Conservation (phyloP, 1,140 invertebrate genomes). For the Teleopsis dalmanni region DNA sequence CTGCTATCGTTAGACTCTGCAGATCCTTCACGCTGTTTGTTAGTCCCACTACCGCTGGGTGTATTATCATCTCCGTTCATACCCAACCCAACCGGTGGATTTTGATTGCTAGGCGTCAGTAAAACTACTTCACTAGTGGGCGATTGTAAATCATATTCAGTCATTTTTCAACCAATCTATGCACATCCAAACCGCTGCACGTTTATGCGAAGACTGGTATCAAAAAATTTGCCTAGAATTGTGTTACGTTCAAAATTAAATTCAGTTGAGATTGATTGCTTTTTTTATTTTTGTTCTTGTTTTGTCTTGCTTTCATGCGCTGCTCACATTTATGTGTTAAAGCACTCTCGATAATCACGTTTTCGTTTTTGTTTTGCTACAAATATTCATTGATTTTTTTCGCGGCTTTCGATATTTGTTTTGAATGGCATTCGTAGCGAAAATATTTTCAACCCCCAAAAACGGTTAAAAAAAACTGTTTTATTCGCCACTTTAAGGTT, state of each 20-base stretch:
- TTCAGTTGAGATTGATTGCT: too few species aligned
- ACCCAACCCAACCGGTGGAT: slow-evolving; percentile 12
- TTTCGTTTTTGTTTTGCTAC: slow-evolving; percentile 10
- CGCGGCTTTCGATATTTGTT: too few species aligned
- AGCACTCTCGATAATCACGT: neutral
- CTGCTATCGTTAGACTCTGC: slow-evolving; percentile 32
- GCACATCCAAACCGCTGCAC: slow-evolving; percentile 8
- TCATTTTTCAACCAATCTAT: slow-evolving; percentile 16
- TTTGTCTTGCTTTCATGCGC: too few species aligned
- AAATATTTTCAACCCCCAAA: too few species aligned
- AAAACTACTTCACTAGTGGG: slow-evolving; percentile 41
- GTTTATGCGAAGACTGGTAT: too few species aligned
- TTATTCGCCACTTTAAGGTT: too few species aligned
- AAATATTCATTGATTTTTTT: slow-evolving; percentile 1
- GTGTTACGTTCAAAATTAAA: too few species aligned
- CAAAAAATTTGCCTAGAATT: too few species aligned
- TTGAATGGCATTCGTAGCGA: too few species aligned
- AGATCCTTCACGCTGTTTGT: slow-evolving; percentile 24
- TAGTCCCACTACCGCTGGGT: neutral
- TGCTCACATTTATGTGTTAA: too few species aligned
- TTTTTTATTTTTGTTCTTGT: too few species aligned
- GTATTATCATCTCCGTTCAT: neutral
- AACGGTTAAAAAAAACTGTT: too few species aligned
- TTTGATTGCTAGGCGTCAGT: slow-evolving; percentile 30
- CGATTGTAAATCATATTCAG: slow-evolving; percentile 30